These are phyloP conservation scores for Synchiropus splendidus DNA, from an alignment of 2,113 vertebrate genomes.

Conservation along the genomic window DNA sequence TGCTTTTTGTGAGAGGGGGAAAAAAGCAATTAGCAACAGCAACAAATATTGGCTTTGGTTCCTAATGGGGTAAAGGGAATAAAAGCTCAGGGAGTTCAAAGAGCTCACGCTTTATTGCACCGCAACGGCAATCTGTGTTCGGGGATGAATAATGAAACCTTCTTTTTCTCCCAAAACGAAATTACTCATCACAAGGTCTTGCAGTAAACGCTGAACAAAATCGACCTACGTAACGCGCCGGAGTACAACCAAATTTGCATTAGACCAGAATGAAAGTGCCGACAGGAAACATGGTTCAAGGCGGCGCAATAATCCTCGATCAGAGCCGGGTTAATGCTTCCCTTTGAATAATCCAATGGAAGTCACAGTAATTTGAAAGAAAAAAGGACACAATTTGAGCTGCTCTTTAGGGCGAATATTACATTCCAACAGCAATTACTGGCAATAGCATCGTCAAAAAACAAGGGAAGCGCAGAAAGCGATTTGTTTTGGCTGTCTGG, in stretches of 20 bases:
- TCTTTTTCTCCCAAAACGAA: slow-evolving; percentile 43
- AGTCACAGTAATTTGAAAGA: slow-evolving; percentile 33
- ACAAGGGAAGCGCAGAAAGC: slow-evolving; percentile 24
- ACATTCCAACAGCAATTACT: slow-evolving; percentile 38
- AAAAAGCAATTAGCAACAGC: slow-evolving; percentile 2
- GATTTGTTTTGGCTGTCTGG: slow-evolving; percentile 27
- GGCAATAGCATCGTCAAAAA: slow-evolving; percentile 28
- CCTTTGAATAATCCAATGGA: slow-evolving; percentile 47
- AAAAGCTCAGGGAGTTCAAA: slow-evolving; percentile 29
- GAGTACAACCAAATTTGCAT: slow-evolving; percentile 37
- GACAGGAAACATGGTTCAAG: slow-evolving; percentile 15
- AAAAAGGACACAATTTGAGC: slow-evolving; percentile 36
- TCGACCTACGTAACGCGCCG: slow-evolving; percentile 56
- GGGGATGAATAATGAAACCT: slow-evolving; percentile 52
- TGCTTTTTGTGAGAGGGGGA: no score
- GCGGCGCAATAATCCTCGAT: slow-evolving; percentile 23
- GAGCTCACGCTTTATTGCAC: slow-evolving; percentile 53
- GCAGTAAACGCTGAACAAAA: slow-evolving; percentile 31
- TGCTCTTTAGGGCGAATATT: slow-evolving; percentile 36
- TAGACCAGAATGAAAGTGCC: slow-evolving; percentile 23
- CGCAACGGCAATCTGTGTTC: slow-evolving; percentile 40
- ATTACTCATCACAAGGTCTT: slow-evolving; percentile 44
- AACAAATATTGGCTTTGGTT: slow-evolving; percentile 40
- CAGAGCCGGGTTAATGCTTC: slow-evolving; percentile 26
- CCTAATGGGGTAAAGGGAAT: slow-evolving; percentile 39